Base-by-base conservation (phyloP, 2,113 vertebrate species). In the Eidolon helvum region DNA sequence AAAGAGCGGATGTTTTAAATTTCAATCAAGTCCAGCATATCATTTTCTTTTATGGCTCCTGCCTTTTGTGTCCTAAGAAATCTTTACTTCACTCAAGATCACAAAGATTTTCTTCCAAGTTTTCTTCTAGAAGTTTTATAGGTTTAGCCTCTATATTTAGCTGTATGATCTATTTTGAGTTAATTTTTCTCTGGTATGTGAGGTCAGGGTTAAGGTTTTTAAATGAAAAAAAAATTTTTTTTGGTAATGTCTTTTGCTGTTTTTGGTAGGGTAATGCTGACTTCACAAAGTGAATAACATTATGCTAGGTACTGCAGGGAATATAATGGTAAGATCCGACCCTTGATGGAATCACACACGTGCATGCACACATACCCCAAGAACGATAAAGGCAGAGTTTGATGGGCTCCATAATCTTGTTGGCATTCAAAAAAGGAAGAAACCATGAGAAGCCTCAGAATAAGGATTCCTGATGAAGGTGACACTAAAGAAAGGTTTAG, bases 1-100 rank as follows among this genome's bases (percentile, higher is more conserved):
- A 82, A 83, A 95, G 69, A 83, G 48, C 74, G 92, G 83, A 68
- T 19, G 10, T 77, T 86, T 86, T 50, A 90, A 92, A 75, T 96
- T 74, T 88, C 85, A 75, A 26, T 78, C 80, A 74, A 79, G 59
- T 68, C 43, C 38, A 38, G 6, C 19, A 12, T 72, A 87, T 75
- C 33, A 26, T 91, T 88, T 80, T 45, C 48, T 50, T 79, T 88
- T 61, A 38, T 50, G 78, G 8, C 28, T 92, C 28, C 53, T 40
- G 40, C 5, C 16, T 74, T 88, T 61, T 88, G 61, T 87, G 35
- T 84, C 12, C 45, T 63, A 79, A 90, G 80, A 84, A 86, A 72
- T 75, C 78, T 79, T 78, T 79, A 77, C 10, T 65, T 96, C 61
- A 68, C 22, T 14, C 22, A 90, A 69, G 65, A 33, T 57, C 43